Percentiles rank a stretch among this genome's conserved stretches.
These are phyloP conservation scores for Piscicola geometra DNA, from an alignment of 2,888 invertebrate species.

Conservation along the genomic window DNA sequence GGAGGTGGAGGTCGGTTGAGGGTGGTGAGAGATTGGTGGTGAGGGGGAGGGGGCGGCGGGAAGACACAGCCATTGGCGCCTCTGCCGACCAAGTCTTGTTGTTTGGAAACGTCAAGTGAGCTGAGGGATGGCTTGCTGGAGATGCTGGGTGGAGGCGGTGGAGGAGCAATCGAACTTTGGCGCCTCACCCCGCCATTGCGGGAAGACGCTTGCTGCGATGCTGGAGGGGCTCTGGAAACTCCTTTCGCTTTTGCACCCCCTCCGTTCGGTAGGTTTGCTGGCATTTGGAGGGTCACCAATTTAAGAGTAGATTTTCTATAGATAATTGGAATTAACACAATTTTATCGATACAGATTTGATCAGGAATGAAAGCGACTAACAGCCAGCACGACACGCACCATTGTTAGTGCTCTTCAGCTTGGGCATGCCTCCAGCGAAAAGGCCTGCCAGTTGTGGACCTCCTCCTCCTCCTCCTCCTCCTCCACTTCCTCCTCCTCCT, in stretches of 20 bases:
- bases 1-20: background rate
- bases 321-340: too few relatives aligned
- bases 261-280: background rate
- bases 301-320: too few relatives aligned
- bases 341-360: too few relatives aligned
- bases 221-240: too few relatives aligned
- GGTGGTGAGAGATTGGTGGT: background rate
- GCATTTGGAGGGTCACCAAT: too few relatives aligned
- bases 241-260: too few relatives aligned
- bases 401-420: background rate
- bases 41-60: constrained; percentile 12
- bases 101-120: background rate
- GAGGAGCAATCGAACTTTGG: background rate
- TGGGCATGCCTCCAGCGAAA: constrained; percentile 30
- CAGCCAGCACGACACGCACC: too few relatives aligned
- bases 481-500: constrained; percentile 1
- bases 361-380: too few relatives aligned
- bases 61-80: constrained; percentile 26
- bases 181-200: background rate
- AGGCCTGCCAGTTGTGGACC: constrained; percentile 8
- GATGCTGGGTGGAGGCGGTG: constrained; percentile 20
- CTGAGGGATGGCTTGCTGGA: background rate
- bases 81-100: constrained; percentile 18
- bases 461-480: background rate
- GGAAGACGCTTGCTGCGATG: background rate